Evolutionary conservation across 2,113 vertebrate genomes (phyloP).

Genomic region (Echinops telfairi): DNA sequence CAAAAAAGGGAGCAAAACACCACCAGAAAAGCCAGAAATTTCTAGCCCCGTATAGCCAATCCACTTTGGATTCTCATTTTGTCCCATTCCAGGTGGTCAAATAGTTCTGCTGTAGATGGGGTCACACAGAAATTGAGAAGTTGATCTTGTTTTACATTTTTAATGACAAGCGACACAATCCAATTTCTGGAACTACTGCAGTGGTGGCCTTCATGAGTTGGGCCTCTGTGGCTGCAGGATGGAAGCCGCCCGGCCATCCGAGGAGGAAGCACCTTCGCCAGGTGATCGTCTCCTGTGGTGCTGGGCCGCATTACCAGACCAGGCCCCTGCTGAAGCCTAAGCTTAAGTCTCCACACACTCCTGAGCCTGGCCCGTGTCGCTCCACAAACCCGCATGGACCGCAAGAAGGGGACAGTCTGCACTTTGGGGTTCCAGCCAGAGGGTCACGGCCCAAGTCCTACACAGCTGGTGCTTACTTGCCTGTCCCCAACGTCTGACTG

Average conservation of each 20-base stretch:
- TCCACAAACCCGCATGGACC: not conserved
- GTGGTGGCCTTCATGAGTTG: not conserved
- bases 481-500: not conserved
- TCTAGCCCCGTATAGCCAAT: slow-evolving; percentile 9
- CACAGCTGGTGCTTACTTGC: not conserved
- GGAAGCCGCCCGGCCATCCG: not conserved
- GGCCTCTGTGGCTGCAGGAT: not conserved
- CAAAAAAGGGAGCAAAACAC: not conserved
- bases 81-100: not conserved
- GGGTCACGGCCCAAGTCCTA: not conserved
- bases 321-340: not conserved
- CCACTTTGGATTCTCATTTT: not conserved
- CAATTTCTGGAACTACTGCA: not conserved
- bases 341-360: not conserved
- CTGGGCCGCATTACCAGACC: not conserved
- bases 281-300: not conserved
- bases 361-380: not conserved
- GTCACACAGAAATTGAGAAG: not conserved
- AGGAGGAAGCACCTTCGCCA: not conserved
- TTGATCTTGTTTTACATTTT: not conserved
- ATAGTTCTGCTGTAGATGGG: not conserved
- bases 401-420: not conserved
- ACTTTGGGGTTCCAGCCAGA: not conserved
- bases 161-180: slow-evolving; percentile 35
- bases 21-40: not conserved